Percentiles rank a stretch among this genome's conserved stretches.
Conservation (phyloP, 2,113 vertebrate species). For the Pardalotus punctatus region DNA sequence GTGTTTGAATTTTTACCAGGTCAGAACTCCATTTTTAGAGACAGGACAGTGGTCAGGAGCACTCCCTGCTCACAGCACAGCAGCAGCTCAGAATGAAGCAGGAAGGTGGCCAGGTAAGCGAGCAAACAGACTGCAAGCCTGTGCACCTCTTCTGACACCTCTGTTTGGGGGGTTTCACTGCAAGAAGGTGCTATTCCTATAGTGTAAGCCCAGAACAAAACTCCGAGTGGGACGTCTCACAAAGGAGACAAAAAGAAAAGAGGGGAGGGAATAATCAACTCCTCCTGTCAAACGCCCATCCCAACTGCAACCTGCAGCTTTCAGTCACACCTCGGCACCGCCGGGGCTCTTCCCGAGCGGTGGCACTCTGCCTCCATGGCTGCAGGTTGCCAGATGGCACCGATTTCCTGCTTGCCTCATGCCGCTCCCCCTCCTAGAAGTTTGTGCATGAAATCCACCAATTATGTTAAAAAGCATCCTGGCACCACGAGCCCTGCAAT, state of each 20-base stretch:
- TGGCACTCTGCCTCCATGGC: background rate
- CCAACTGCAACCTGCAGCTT: background rate
- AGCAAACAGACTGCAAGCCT: background rate
- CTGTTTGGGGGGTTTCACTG: no score
- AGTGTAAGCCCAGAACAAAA: background rate
- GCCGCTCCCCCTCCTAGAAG: slow-evolving; percentile 40
- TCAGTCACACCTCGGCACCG: background rate
- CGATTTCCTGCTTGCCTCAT: slow-evolving; percentile 24
- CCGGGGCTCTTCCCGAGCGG: background rate
- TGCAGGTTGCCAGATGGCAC: slow-evolving; percentile 50
- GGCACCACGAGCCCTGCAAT: slow-evolving; percentile 48
- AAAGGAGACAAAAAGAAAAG: background rate
- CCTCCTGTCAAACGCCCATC: background rate
- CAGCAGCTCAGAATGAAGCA: background rate
- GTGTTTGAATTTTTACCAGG: background rate
- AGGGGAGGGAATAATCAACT: background rate
- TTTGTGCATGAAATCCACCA: slow-evolving; percentile 55
- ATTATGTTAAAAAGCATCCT: slow-evolving; percentile 58
- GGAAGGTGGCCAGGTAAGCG: background rate
- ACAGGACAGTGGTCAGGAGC: background rate
- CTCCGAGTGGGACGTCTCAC: background rate
- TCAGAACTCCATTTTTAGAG: background rate
- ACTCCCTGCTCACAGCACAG: background rate
- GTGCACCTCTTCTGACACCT: no score
- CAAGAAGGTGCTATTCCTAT: background rate